Evolutionary conservation across 1,140 invertebrate genomes (phyloP), one percentile per base, ranked within the genome.

Genomic region (Micrasema longulum): DNA sequence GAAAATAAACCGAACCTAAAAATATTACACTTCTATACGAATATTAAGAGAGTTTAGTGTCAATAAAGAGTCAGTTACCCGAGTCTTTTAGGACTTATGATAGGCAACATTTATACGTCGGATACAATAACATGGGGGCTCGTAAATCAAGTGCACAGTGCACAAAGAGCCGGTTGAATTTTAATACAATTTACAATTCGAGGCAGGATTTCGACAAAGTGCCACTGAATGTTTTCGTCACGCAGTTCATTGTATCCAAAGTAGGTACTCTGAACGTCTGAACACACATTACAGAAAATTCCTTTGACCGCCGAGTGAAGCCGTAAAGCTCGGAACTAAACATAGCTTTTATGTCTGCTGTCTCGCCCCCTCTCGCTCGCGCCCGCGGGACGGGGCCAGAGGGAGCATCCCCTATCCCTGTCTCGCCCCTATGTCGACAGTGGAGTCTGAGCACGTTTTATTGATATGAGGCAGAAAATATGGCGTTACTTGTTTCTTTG

Each of bases 401-500:
- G 14, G 41, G 38, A 45, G 38, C 22, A 63, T 45, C 41, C 16
- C 23, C 50, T 36, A 31, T 53, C 65, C 45, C 50, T 43, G 18
- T 68, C 65, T 9, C 31, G 11, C 65, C 20, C 50, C 9, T 16
- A 50, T 63, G 10, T 41, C 20, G 16, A 14, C 48, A 16, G 43
- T 31, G 16, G 10, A 65, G 45, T 68, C 65, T 16, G 52, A 36
- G 48, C 65, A 68, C 65, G 65, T 68, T 68, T 68, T 55, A 55
- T 68, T 68, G 65, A 68, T 68, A 68, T 55, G 20, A 55, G 20
- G 65, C 31, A 50, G 26, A 68, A 55, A 68, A 68, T 68, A 68
- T 55, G 48, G 50, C 14, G 57, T 35, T 50, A 18, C 47, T 20
- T 53, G 41, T 66, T 66, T 55, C 65, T 55, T 3, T n/a, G 65